These are phyloP conservation scores for Hystrix cristata DNA, from an alignment of 2,113 vertebrate genomes.

Conservation along the genomic window DNA sequence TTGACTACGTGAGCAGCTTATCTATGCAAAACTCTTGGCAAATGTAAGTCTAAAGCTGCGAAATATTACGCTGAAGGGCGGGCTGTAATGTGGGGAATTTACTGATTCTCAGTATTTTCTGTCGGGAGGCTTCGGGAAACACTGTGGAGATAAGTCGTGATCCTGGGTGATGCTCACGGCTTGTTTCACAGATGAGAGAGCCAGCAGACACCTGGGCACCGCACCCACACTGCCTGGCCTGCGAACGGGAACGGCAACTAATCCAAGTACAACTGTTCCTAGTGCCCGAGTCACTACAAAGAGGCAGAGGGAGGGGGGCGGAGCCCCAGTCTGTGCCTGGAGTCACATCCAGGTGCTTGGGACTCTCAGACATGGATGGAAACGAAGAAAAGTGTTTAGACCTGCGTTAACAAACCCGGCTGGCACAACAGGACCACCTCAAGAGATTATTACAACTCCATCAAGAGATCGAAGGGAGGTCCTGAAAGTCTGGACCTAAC, in stretches of 20 bases:
- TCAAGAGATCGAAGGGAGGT: neutral
- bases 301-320: neutral
- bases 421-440: neutral
- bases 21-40: conserved; percentile 24
- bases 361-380: neutral
- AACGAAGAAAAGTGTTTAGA: neutral
- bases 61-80: neutral
- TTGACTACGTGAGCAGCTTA: neutral
- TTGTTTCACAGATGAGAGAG: neutral
- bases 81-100: neutral
- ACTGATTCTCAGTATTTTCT: neutral
- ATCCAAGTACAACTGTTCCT: neutral
- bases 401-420: neutral
- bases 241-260: neutral
- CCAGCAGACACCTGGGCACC: neutral
- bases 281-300: neutral
- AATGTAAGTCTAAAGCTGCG: neutral
- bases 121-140: neutral
- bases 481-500: neutral
- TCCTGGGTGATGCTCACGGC: neutral
- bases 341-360: neutral
- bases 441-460: neutral
- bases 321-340: neutral
- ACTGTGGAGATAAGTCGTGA: neutral
- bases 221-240: neutral